Base-by-base conservation (phyloP, 1,140 invertebrate genomes). In the Leptinotarsa texana region DNA sequence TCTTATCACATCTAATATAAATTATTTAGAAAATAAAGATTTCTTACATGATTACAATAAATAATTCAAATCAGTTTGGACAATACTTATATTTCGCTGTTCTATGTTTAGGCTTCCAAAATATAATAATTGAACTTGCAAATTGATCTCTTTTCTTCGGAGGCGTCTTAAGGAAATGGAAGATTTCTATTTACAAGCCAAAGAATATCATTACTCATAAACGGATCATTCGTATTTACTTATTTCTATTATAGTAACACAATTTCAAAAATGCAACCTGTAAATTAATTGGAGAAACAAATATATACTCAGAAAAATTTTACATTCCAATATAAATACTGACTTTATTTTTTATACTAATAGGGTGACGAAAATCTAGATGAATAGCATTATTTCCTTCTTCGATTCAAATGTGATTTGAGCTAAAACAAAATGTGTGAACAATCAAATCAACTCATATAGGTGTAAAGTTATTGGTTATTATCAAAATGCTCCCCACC, bases 191-290 rank as follows among this genome's bases (percentile, higher is more conserved):
- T 68, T n/a, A 68, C 24, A 68, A 68, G 66, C 66, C 66, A 68
- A 42, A 68, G 15, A 42, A 42, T 68, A 13, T 42, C 33, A 17
- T n/a, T 27, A 68, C 33, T 42, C 42, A 68, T 15, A 68, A 42
- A 47, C 18, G 17, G 42, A 42, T 68, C 22, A 57, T 57, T 57
- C 51, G 5, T 8, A 57, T 80, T 81, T 76, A 82, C 33, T 42
- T 42, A 82, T 81, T 80, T 82, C 76, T 82, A 70, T 49, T 51
- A 68, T 63, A 69, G 67, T 73, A 74, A 69, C 65, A 66, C 75
- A 74, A 69, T 72, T 77, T 77, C 21, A 4, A 18, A 22, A 42
- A 67, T 42, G n/a, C 61, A 11, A 62, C 33, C 33, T 11, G 33
- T 0, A 42, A 42, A 42, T 8, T 42, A 62, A 62, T 62, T n/a